These are phyloP conservation scores for Xenopus borealis DNA, from an alignment of 2,113 vertebrate species.

Conservation along the genomic window DNA sequence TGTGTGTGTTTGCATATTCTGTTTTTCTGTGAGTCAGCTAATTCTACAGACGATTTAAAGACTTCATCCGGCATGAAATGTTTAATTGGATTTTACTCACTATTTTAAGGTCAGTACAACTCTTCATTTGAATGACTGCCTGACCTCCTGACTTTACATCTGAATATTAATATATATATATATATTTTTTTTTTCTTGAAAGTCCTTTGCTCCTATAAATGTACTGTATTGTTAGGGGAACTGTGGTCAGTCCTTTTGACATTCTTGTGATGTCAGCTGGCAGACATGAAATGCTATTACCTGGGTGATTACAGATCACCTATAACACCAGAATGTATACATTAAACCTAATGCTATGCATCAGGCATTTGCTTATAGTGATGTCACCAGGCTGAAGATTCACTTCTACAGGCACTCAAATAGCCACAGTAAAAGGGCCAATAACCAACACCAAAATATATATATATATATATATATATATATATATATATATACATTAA, in stretches of 20 bases:
- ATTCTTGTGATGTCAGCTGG: constrained; percentile 53
- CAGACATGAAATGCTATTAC: constrained; percentile 60
- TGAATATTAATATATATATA: constrained; percentile 44
- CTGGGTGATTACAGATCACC: constrained; percentile 49
- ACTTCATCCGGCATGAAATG: constrained; percentile 60
- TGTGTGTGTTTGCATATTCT: constrained; percentile 67
- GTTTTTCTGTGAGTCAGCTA: constrained; percentile 64
- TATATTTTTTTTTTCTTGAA: constrained; percentile 57
- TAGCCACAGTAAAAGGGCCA: no score
- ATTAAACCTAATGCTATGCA: background rate
- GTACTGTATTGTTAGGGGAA: constrained; percentile 55
- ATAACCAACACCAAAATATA: no score
- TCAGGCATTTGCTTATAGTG: no score
- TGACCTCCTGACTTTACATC: constrained; percentile 64
- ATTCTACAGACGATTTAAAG: constrained; percentile 53
- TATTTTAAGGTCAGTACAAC: constrained; percentile 53
- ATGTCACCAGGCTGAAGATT: no score
- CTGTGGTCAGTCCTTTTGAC: constrained; percentile 23
- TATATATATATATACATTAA: no score
- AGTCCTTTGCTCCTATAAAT: constrained; percentile 63
- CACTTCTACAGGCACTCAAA: no score
- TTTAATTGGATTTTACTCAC: constrained; percentile 72
- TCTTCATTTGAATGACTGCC: constrained; percentile 65
- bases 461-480: no score
- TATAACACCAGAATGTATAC: constrained; percentile 11